Percentiles rank a stretch among this genome's conserved stretches.
These are phyloP conservation scores for Nothoprocta perdicaria DNA, from an alignment of 2,113 vertebrate genomes.

Conservation along the genomic window DNA sequence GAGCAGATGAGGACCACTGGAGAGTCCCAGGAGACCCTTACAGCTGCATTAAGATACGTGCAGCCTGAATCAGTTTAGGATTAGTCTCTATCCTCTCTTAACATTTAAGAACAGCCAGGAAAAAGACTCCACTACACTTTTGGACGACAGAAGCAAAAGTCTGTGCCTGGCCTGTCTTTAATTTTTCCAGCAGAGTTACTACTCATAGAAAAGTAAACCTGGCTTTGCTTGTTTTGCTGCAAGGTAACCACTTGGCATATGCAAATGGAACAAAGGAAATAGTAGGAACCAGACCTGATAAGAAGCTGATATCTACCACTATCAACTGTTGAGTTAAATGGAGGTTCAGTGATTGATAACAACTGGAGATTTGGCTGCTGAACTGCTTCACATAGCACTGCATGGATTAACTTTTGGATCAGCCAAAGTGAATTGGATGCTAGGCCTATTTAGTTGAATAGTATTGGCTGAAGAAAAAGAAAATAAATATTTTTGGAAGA, in stretches of 20 bases:
- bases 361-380: neutral
- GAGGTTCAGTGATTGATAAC: neutral
- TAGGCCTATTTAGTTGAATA: neutral
- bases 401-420: neutral
- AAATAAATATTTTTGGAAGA: neutral
- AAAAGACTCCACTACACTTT: neutral
- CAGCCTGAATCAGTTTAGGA: neutral
- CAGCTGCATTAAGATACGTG: neutral
- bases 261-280: neutral
- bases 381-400: neutral
- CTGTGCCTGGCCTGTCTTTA: neutral
- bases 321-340: neutral
- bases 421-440: neutral
- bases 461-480: neutral
- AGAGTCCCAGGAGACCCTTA: neutral
- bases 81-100: neutral
- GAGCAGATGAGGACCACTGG: neutral
- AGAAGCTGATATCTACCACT: neutral
- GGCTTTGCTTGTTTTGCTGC: neutral
- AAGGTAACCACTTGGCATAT: fast-evolving
- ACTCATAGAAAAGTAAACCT: neutral
- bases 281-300: neutral
- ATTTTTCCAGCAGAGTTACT: neutral
- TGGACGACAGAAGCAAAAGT: neutral
- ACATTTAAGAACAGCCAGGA: neutral